phyloP scores from a whole-genome alignment of 2,797 vertebrate species.

The Pitangus sulphuratus region DNA sequence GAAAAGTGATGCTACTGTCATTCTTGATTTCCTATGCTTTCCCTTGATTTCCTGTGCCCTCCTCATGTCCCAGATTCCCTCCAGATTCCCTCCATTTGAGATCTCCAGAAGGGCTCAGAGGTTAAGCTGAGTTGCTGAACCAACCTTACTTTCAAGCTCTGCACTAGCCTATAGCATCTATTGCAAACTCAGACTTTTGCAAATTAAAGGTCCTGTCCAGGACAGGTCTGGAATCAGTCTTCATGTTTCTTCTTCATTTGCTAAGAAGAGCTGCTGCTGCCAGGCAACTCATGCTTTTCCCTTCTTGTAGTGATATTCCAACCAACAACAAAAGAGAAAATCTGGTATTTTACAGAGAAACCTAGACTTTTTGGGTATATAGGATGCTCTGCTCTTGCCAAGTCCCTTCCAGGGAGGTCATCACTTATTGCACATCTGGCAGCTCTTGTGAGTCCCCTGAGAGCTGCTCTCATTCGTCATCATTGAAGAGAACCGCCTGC shows the following conservation, averaged over 20 bases:
- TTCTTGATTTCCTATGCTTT: background rate
- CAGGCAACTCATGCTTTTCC: background rate
- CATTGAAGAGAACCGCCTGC: constrained; percentile 65
- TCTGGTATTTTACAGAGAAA: background rate
- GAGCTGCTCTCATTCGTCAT: constrained; percentile 60
- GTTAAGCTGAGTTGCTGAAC: background rate
- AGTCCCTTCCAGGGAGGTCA: constrained; percentile 54
- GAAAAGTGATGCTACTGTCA: background rate
- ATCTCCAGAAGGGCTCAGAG: background rate
- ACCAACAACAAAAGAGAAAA: background rate
- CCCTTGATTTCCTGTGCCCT: background rate
- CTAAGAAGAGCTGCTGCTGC: background rate
- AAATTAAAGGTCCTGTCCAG: background rate
- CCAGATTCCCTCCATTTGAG: background rate
- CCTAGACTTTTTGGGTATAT: constrained; percentile 32
- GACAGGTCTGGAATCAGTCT: background rate
- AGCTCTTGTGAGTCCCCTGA: constrained; percentile 24
- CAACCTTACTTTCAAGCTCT: background rate
- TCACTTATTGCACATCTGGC: constrained; percentile 58
- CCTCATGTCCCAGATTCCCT: background rate
- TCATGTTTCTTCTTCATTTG: background rate
- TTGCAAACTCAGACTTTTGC: background rate
- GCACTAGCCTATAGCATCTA: too few relatives aligned
- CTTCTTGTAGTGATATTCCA: background rate
- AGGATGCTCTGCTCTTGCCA: constrained; percentile 58